phyloP scores from a whole-genome alignment of 2,888 invertebrate genomes.

The Eupithecia inturbata region DNA sequence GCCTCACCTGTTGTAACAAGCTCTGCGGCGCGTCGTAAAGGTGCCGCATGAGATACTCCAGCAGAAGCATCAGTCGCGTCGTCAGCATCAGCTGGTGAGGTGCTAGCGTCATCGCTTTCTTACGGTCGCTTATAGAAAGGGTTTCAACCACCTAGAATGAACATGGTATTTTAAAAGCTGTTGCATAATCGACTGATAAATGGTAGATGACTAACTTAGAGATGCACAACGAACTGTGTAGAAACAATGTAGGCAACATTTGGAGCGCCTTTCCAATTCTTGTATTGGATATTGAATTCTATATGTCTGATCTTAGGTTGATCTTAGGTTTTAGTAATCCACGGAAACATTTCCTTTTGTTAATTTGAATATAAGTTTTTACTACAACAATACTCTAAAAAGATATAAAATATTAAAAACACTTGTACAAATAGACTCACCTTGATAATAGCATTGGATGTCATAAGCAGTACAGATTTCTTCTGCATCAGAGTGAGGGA shows the following conservation, averaged over 20 bases:
- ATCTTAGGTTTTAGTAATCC: background rate
- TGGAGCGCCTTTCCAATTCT: background rate
- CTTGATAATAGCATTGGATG: conserved; percentile 87
- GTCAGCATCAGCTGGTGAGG: conserved; percentile 90
- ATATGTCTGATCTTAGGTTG: no score
- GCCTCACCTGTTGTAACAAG: conserved; percentile 90
- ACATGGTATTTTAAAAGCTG: background rate
- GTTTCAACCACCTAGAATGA: conserved; percentile 75
- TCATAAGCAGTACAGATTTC: conserved; percentile 94
- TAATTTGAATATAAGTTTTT: background rate
- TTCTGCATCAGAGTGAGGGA: conserved; percentile 98
- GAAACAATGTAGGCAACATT: background rate
- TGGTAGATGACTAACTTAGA: no score
- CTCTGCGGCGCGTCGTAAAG: conserved; percentile 96
- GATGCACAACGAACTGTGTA: no score
- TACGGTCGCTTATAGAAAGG: conserved; percentile 71
- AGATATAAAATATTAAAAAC: background rate
- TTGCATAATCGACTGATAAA: no score
- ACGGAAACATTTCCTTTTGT: background rate
- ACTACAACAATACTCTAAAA: background rate
- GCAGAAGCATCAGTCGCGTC: conserved; percentile 91
- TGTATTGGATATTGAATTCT: no score
- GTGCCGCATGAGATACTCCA: conserved; percentile 98
- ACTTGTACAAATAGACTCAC: conserved; percentile 47
- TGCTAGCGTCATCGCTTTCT: conserved; percentile 65